Percentiles rank a stretch among this genome's conserved stretches.
Evolutionary conservation across 2,113 vertebrate genomes (phyloP).

Genomic region (Ariopsis seemanni): DNA sequence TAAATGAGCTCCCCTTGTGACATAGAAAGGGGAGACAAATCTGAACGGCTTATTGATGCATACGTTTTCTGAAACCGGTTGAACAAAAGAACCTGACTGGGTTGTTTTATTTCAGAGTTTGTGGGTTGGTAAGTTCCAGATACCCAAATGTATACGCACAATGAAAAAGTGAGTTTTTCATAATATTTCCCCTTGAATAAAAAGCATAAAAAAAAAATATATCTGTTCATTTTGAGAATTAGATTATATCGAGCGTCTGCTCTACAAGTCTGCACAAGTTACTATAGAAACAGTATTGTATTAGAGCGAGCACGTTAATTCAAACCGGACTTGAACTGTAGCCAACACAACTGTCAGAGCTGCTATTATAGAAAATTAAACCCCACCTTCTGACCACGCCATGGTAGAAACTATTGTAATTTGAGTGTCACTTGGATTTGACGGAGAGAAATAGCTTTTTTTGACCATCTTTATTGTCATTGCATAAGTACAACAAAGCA

Average conservation of each 20-base stretch:
- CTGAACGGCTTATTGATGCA: too few species aligned
- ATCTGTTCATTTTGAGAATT: neutral
- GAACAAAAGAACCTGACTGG: too few species aligned
- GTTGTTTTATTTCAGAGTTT: too few species aligned
- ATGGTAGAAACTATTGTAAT: neutral
- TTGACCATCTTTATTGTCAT: neutral
- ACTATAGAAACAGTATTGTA: neutral
- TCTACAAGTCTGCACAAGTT: neutral
- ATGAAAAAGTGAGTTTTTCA: too few species aligned
- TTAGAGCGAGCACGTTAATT: neutral
- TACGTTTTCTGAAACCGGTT: too few species aligned
- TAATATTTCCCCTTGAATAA: too few species aligned
- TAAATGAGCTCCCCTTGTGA: too few species aligned
- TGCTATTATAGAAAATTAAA: neutral
- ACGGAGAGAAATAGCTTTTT: neutral
- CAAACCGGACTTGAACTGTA: neutral
- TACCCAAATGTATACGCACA: too few species aligned
- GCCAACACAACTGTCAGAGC: neutral
- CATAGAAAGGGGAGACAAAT: too few species aligned
- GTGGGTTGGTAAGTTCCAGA: too few species aligned
- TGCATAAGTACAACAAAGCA: neutral
- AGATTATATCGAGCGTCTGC: neutral
- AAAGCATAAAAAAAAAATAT: too few species aligned
- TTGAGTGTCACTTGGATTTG: neutral
- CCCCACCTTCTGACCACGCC: neutral